phyloP scores from a whole-genome alignment of 2,113 vertebrate genomes.

The Nematolebias whitei region DNA sequence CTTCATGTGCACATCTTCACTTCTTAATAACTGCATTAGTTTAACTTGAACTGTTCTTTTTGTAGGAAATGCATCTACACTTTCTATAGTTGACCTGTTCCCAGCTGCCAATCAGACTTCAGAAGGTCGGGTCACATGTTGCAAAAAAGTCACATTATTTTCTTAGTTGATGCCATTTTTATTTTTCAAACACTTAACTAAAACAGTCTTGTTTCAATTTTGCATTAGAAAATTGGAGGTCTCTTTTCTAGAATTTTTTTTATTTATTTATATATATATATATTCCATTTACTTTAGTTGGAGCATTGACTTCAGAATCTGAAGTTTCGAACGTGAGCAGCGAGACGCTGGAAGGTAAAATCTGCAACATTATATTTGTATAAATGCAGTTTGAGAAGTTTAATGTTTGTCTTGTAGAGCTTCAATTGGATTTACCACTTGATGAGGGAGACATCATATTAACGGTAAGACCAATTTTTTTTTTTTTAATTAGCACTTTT shows the following conservation, averaged over 20 bases:
- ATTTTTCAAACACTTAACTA: too few relatives aligned
- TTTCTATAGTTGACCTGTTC: neutral
- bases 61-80: neutral
- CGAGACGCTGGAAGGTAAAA: slow-evolving; percentile 50
- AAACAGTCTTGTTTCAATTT: too few relatives aligned
- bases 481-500: too few relatives aligned
- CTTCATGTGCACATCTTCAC: neutral
- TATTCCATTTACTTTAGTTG: too few relatives aligned
- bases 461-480: slow-evolving; percentile 7
- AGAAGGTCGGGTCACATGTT: neutral
- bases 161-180: too few relatives aligned
- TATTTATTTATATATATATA: too few relatives aligned
- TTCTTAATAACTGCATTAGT: neutral
- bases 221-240: too few relatives aligned
- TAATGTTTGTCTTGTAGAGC: slow-evolving; percentile 6
- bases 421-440: neutral
- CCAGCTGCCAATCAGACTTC: neutral
- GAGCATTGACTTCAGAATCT: neutral
- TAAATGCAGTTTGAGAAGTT: too few relatives aligned
- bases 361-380: neutral
- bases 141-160: too few relatives aligned
- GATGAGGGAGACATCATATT: slow-evolving; percentile 56
- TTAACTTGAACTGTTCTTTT: neutral
- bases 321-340: neutral
- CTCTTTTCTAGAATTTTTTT: too few relatives aligned